Base-by-base conservation (phyloP, 2,113 vertebrate genomes). In the Podarcis muralis region DNA sequence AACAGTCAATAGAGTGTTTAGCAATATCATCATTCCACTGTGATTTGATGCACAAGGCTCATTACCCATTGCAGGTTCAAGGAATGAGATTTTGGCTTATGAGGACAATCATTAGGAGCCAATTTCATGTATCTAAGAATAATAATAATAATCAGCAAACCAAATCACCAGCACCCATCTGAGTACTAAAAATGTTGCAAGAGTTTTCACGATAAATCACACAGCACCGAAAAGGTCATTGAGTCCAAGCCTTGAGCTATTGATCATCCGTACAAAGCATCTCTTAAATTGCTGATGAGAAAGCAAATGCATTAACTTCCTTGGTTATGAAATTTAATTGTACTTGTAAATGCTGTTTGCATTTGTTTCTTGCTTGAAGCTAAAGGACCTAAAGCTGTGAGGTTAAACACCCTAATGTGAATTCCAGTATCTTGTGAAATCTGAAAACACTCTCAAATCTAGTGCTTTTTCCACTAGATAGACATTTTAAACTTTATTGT, bases 391-490 rank as follows among this genome's bases (percentile, higher is more conserved):
- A 30, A 53, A 86, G 25, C 35, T 11, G 7, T 11, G 2, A 68
- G 15, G 27, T 48, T 68, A 86, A 86, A 66, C 32, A 77, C n/a
- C 16, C 25, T 30, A 78, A 77, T 65, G 4, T 66, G 27, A 77
- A 12, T 76, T 88, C 25, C 90, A 89, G 89, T 0, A 0, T 15
- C 57, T 83, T 30, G 27, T 69, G 81, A 83, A 40, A 89, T 27
- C 40, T 35, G 65, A 88, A 53, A 78, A 37, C 0, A 20, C 65
- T 90, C 88, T 84, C 30, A 89, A 92, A 81, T 75, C 11, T 15
- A 77, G 68, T 81, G 89, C 90, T 66, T 72, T 91, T 90, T 48
- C 35, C 65, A 88, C 11, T 48, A 83, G 57, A 81, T 75, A 81
- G 0, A 18, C 71, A 84, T 37, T n/a, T 23, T 83, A 4, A 79